Conservation (phyloP, 1,140 invertebrate genomes). For the Heliconius melpomene region DNA sequence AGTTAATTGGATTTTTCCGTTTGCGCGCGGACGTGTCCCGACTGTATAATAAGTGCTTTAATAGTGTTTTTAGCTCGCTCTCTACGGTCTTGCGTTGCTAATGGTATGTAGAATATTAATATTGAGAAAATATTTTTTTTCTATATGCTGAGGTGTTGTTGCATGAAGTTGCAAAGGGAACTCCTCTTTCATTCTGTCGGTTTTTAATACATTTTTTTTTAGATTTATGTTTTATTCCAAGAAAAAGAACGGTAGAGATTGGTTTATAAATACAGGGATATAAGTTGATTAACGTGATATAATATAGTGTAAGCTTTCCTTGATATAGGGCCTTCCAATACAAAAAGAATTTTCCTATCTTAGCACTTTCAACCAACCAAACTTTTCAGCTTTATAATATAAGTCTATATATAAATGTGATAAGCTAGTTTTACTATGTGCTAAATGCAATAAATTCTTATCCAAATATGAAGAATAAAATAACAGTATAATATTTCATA, state of each 20-base stretch:
- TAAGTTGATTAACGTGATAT: no score
- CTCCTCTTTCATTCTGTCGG: no score
- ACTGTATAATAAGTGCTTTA: slow-evolving; percentile 67
- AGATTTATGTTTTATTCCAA: no score
- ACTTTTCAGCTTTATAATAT: no score
- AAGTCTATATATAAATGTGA: neutral
- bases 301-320: no score
- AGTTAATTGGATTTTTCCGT: slow-evolving; percentile 77
- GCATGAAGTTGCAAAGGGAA: neutral
- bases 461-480: neutral
- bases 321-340: no score
- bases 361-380: no score
- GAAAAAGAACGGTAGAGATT: no score
- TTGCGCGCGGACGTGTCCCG: slow-evolving; percentile 60
- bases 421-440: neutral
- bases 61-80: slow-evolving; percentile 58
- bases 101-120: slow-evolving; percentile 3
- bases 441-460: neutral
- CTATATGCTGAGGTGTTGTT: neutral
- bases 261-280: no score
- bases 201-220: no score
- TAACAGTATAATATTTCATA: neutral
- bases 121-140: neutral
- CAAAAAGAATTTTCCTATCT: no score
- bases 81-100: slow-evolving; percentile 21